These are phyloP conservation scores for Otocyon megalotis DNA, from an alignment of 2,113 vertebrate species.

Conservation along the genomic window DNA sequence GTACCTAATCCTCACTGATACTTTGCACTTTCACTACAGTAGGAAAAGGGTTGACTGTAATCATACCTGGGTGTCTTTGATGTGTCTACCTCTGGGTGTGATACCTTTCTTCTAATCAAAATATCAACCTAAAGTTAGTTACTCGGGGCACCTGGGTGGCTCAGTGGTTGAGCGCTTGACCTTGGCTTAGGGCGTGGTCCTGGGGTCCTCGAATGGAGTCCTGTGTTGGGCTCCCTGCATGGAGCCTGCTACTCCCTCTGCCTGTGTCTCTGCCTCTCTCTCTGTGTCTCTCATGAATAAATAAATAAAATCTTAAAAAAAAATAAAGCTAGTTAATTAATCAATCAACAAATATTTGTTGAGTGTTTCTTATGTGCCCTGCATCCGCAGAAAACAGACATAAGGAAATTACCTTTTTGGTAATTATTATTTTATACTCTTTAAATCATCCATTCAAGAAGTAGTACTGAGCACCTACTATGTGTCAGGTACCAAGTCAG, in stretches of 20 bases:
- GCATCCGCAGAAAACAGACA: slow-evolving; percentile 25
- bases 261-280: too few relatives aligned
- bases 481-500: background rate
- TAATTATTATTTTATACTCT: slow-evolving; percentile 32
- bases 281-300: too few relatives aligned
- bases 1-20: slow-evolving; percentile 44
- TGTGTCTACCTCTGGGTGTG: background rate
- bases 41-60: slow-evolving; percentile 65
- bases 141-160: too few relatives aligned
- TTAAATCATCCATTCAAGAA: background rate
- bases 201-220: too few relatives aligned
- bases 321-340: background rate
- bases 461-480: background rate
- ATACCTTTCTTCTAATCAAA: slow-evolving; percentile 17
- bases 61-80: slow-evolving; percentile 48
- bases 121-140: slow-evolving; percentile 1
- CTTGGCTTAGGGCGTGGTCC: too few relatives aligned
- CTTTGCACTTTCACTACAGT: slow-evolving; percentile 61
- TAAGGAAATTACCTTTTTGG: background rate
- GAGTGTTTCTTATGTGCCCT: background rate
- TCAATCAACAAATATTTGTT: background rate
- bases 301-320: too few relatives aligned
- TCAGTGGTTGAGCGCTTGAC: too few relatives aligned
- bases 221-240: too few relatives aligned
- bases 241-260: too few relatives aligned